phyloP scores from a whole-genome alignment of 2,888 invertebrate species.

The Aleiodes alternator region DNA sequence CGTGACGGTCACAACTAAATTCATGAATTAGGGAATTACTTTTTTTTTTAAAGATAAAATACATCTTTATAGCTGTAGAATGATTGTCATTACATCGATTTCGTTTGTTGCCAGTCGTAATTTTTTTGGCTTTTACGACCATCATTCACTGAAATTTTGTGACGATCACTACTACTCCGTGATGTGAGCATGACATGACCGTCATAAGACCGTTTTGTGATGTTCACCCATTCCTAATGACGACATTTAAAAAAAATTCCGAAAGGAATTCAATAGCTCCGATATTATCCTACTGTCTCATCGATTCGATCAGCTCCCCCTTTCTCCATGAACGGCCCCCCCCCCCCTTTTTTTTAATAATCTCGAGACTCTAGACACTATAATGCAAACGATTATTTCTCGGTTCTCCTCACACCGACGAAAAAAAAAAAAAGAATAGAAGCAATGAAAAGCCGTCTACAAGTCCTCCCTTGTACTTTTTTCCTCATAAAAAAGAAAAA shows the following conservation, averaged over 20 bases:
- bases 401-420: conserved; percentile 23
- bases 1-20: no score
- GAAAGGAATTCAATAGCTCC: conserved; percentile 4
- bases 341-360: conserved; percentile 15
- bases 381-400: conserved; percentile 35
- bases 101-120: no score
- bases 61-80: no score
- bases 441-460: conserved; percentile 50
- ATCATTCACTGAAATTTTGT: no score
- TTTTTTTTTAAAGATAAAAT: no score
- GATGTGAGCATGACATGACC: no score
- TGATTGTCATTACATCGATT: no score
- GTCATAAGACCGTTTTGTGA: no score
- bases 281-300: conserved; percentile 3
- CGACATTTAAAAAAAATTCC: background rate
- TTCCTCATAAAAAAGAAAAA: background rate
- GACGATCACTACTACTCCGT: no score
- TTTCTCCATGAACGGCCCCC: background rate
- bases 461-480: conserved; percentile 20
- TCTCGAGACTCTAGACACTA: conserved; percentile 29
- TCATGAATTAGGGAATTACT: no score
- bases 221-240: no score
- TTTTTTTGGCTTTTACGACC: no score
- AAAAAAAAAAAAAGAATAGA: conserved; percentile 25
- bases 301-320: conserved; percentile 30